Evolutionary conservation across 2,888 invertebrate species (phyloP), one percentile per base, ranked within the genome.

Genomic region (Folsomia manolachei): DNA sequence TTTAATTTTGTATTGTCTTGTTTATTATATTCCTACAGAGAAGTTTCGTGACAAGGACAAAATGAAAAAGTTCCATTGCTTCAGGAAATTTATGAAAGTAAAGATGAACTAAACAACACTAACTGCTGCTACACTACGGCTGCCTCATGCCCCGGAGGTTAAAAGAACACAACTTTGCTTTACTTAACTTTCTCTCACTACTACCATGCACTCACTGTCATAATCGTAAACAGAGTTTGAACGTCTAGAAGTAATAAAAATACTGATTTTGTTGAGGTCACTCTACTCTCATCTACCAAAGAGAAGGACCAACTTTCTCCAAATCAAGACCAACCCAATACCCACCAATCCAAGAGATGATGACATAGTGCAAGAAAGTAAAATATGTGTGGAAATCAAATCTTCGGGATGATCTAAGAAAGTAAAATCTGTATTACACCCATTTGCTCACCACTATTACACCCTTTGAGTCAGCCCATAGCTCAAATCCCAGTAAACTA

Each of bases 341-440:
- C n/a, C n/a, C n/a, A n/a, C n/a, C n/a, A n/a, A n/a, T n/a, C n/a
- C 39, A 39, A 39, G 39, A 39, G 39, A 39, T 39, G 39, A 39
- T 39, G 39, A 39, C 14, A 39, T 39, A 62, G 62, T 21, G 9
- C 1, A 2, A 24, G 62, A 11, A 25, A 62, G 25, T 24, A 24
- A 62, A 62, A 62, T 26, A 18, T 27, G 26, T n/a, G 64, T 11
- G 27, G 18, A 27, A 64, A 64, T 64, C 64, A 64, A 64, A 64
- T 39, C 39, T 39, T 26, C 21, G n/a, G 64, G 64, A 64, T 26
- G n/a, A 27, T 62, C 62, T 26, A 26, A 26, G 64, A 25, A 26
- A 64, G 64, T 64, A 64, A 64, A 64, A 64, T 64, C 64, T 64
- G 27, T 26, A 66, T 19, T 66, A 66, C 39, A 52, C 19, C 52